Base-by-base conservation (phyloP, 2,113 vertebrate species). In the Siniperca knerii region DNA sequence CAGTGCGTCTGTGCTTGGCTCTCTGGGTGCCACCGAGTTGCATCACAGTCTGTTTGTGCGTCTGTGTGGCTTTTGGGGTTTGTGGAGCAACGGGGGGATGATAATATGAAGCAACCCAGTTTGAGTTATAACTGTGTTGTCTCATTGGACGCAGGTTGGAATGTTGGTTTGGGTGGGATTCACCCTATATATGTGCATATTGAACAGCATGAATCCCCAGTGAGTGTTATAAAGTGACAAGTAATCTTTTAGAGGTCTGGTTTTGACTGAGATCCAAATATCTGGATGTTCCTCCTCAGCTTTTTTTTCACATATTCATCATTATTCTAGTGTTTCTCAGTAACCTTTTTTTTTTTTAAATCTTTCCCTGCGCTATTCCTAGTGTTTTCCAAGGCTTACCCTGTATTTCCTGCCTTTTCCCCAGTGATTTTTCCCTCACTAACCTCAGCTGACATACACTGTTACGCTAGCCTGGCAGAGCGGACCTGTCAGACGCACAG, bases 1-100 rank as follows among this genome's bases (percentile, higher is more conserved):
- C 72, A 60, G 55, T 7, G 75, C 46, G 65, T 89, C 86, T 81
- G 82, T 52, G 62, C 61, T 81, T 0, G 16, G 77, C 48, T 86
- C 50, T 77, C 57, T 70, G 80, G 85, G 75, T 91, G 85, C 92
- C 84, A 79, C 71, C 12, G 48, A 52, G 81, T 89, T 93, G 76
- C 91, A 82, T 92, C 90, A 90, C 37, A 75, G 61, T 75, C 77
- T 93, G 89, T 95, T 86, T 93, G 83, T 87, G 89, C 71, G 78
- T 89, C 86, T 73, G 35, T 87, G 85, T 75, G 90, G 85, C 68
- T 93, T 90, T 86, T 79, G 85, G 81, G 87, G 83, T 83, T 75
- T 83, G 73, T 90, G 84, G 58, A 81, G 83, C 85, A 85, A 78
- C 62, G 33, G 58, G 21, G 57, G 48, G 72, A 76, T 58, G 77